phyloP scores from a whole-genome alignment of 2,113 vertebrate species.

The Crotalus helleri region DNA sequence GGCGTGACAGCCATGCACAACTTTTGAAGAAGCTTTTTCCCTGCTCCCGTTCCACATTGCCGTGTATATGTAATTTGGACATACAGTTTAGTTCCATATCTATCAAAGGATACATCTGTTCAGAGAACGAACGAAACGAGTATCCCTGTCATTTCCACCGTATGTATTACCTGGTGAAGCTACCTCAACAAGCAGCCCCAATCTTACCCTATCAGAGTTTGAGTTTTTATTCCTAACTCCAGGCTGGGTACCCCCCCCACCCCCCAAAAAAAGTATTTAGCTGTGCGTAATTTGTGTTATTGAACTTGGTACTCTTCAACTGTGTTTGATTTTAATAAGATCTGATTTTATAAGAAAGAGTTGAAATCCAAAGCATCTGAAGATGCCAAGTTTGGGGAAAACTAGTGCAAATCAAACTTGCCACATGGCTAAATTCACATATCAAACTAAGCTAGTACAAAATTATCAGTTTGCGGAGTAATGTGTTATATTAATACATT shows the following conservation, averaged over 20 bases:
- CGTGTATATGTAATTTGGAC: background rate
- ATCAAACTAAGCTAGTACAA: background rate
- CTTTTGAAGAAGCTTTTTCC: background rate
- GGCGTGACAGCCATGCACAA: background rate
- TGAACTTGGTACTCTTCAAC: background rate
- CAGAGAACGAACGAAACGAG: background rate
- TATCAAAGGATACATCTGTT: background rate
- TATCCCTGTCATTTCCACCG: background rate
- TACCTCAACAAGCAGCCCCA: background rate
- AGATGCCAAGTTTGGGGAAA: background rate
- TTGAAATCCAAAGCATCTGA: background rate
- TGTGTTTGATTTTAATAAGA: background rate
- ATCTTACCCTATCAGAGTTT: background rate
- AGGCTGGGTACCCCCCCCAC: background rate
- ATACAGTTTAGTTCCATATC: background rate
- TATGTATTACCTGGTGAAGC: background rate
- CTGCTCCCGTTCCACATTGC: background rate
- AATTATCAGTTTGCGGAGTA: background rate
- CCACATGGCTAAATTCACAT: background rate
- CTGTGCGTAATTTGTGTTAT: background rate
- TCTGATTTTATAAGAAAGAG: background rate
- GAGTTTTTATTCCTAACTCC: background rate
- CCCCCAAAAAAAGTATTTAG: background rate
- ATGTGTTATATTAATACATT: background rate
- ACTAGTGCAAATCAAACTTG: background rate